These are phyloP conservation scores for Baronia brevicornis DNA, from an alignment of 2,888 invertebrate species.

Conservation along the genomic window DNA sequence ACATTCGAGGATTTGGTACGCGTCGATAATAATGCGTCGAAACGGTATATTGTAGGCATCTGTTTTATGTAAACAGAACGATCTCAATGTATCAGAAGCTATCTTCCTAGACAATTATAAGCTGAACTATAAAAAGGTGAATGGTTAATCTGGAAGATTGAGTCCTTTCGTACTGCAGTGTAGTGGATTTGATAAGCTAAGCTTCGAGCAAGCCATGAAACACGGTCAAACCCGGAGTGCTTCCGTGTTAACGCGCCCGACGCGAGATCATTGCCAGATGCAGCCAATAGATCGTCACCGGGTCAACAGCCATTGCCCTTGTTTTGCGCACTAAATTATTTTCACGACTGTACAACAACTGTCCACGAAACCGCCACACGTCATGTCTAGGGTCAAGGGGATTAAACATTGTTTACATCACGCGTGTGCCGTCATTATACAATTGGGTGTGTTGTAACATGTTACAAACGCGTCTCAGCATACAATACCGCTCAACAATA, in stretches of 20 bases:
- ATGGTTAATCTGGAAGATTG: too few relatives aligned
- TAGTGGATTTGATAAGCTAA: constrained; percentile 10
- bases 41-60: constrained; percentile 49
- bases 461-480: constrained; percentile 2
- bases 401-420: constrained; percentile 29
- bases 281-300: constrained; percentile 65
- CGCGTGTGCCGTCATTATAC: constrained; percentile 11
- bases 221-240: constrained; percentile 60
- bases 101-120: too few relatives aligned
- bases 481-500: constrained; percentile 9
- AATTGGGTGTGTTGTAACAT: constrained; percentile 10
- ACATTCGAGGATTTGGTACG: constrained; percentile 67
- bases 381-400: constrained; percentile 46
- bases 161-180: not conserved
- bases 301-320: constrained; percentile 74
- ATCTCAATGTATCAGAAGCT: constrained; percentile 51
- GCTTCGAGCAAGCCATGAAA: constrained; percentile 44
- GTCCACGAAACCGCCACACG: constrained; percentile 30
- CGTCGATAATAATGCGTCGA: constrained; percentile 49
- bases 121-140: too few relatives aligned
- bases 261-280: constrained; percentile 72
- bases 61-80: constrained; percentile 54
- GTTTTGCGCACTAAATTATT: constrained; percentile 67
- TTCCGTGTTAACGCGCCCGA: constrained; percentile 51
- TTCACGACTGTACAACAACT: constrained; percentile 35